These are phyloP conservation scores for Microplitis manilae DNA, from an alignment of 2,888 invertebrate genomes.

Conservation along the genomic window DNA sequence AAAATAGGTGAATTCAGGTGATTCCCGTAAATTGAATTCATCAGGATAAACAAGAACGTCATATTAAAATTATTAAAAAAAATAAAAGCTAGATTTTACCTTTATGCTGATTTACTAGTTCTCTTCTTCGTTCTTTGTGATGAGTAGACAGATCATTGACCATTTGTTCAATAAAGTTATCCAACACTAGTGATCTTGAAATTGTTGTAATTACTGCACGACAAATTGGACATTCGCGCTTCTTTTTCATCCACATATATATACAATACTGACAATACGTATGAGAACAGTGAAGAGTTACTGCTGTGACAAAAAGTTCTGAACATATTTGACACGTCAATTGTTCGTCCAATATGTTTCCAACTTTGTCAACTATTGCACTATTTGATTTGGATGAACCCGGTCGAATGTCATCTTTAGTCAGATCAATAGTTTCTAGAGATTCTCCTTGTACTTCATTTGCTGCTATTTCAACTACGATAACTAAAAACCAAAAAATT, in stretches of 20 bases:
- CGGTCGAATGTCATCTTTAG: constrained; percentile 67
- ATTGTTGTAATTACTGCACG: constrained; percentile 73
- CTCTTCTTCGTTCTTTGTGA: constrained; percentile 75
- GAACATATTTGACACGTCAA: constrained; percentile 84
- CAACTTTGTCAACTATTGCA: constrained; percentile 69
- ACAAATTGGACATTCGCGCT: constrained; percentile 83
- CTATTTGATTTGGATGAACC: constrained; percentile 41
- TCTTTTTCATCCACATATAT: constrained; percentile 79
- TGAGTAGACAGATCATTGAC: constrained; percentile 77
- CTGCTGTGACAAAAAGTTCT: constrained; percentile 81
- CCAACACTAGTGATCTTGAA: constrained; percentile 78
- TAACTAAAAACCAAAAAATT: constrained; percentile 31
- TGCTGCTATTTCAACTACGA: constrained; percentile 26
- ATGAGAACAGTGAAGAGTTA: constrained; percentile 82
- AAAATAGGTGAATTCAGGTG: too few species aligned
- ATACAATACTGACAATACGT: constrained; percentile 84
- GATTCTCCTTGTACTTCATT: constrained; percentile 61
- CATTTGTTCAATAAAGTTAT: constrained; percentile 83
- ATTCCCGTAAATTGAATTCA: too few species aligned
- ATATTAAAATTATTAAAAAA: neutral
- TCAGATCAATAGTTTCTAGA: constrained; percentile 74
- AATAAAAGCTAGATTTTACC: constrained; percentile 46
- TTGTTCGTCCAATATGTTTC: constrained; percentile 79
- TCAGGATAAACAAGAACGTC: neutral
- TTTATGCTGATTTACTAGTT: constrained; percentile 62